Evolutionary conservation across 2,888 invertebrate genomes (phyloP), one percentile per base, ranked within the genome.

Genomic region (Chydorus sphaericus): DNA sequence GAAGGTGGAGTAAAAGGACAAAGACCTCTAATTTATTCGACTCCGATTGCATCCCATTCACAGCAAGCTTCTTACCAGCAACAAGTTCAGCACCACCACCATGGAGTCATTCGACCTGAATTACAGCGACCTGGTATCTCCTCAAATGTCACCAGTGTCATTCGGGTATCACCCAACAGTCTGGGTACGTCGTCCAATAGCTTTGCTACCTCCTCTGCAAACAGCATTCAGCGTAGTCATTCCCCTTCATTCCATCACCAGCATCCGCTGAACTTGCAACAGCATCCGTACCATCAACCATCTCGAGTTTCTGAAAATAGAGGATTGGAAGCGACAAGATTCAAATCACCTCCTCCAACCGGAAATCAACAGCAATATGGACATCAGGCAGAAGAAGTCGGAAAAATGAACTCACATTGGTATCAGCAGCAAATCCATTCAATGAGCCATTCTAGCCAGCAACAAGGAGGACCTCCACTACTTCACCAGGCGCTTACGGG

Each of bases 121-220:
- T 69, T 80, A 62, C 80, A 84, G 11, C 75, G 83, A 60, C 82
- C 84, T 14, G 74, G 74, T 28, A 70, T 74, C 33, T 63, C 66
- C 58, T 63, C 67, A 63, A 63, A 69, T 36, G 37, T 57, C 58
- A 83, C 86, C 29, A 86, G 87, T 71, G 88, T 88, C 36, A 89
- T 89, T 65, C 74, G 88, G 66, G 83, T 87, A 65, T 88, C 65
- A 64, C 39, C 60, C 52, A 54, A 52, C 57, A 39, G n/a, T n/a
- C n/a, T n/a, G n/a, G n/a, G n/a, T n/a, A n/a, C n/a, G n/a, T n/a
- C n/a, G n/a, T n/a, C n/a, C n/a, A n/a, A n/a, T n/a, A n/a, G 60
- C 57, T 16, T 52, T 58, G n/a, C n/a, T n/a, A n/a, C n/a, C n/a
- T n/a, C n/a, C n/a, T n/a, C n/a, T n/a, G n/a, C n/a, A n/a, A n/a